A percentile compares a stretch with the other conserved stretches of the same genome.
Conservation (phyloP, 1,140 invertebrate species). For the Rhysida immarginata region DNA sequence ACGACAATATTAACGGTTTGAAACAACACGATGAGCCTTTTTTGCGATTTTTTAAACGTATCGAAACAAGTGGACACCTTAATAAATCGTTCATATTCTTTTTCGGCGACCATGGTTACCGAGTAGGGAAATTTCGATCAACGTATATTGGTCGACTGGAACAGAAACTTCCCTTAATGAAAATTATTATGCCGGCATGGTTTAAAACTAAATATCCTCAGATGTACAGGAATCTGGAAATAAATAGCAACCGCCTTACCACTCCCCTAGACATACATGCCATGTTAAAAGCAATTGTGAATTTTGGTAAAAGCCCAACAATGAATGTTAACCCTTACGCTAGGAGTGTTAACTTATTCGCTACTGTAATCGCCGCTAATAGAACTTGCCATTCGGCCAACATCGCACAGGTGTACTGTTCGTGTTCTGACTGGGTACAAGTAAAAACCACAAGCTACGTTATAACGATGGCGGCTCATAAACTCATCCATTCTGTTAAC, state of each 20-base stretch:
- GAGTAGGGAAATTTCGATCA: constrained; percentile 25
- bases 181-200: constrained; percentile 23
- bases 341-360: not conserved
- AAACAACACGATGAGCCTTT: constrained; percentile 24
- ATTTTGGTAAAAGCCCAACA: constrained; percentile 26
- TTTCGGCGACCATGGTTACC: constrained; percentile 29
- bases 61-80: constrained; percentile 19
- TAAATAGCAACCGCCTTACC: constrained; percentile 48
- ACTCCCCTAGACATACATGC: constrained; percentile 68
- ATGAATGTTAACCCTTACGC: not conserved
- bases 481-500: not conserved
- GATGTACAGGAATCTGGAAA: constrained; percentile 22
- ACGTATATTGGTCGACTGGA: constrained; percentile 28
- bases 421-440: constrained; percentile 24
- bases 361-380: constrained; percentile 12
- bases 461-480: not conserved
- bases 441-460: not conserved
- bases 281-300: constrained; percentile 46
- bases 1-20: constrained; percentile 24
- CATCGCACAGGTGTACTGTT: constrained; percentile 35
- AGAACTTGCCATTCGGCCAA: constrained; percentile 32
- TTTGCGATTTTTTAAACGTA: constrained; percentile 20
- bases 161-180: constrained; percentile 27
- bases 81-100: constrained; percentile 25
- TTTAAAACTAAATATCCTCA: constrained; percentile 22